These are phyloP conservation scores for Eonycteris spelaea DNA, from an alignment of 2,113 vertebrate genomes.

Conservation along the genomic window DNA sequence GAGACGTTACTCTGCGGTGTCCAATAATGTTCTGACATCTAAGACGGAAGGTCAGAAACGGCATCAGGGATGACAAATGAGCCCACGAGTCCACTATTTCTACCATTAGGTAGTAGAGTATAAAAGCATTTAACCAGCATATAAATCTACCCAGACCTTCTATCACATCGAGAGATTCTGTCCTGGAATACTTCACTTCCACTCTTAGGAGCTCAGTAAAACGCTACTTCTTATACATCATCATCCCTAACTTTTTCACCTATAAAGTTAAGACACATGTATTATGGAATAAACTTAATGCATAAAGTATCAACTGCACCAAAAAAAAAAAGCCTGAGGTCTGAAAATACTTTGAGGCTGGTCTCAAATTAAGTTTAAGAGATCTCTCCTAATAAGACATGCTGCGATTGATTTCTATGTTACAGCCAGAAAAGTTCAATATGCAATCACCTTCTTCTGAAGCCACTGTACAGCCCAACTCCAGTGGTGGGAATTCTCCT, in stretches of 20 bases:
- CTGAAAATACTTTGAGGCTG: background rate
- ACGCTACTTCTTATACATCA: background rate
- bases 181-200: background rate
- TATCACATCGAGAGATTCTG: background rate
- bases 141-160: background rate
- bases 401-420: background rate
- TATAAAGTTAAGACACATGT: background rate
- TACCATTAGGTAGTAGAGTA: background rate
- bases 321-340: background rate
- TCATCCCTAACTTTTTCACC: background rate
- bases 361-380: background rate
- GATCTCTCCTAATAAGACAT: too few relatives aligned
- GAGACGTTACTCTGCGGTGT: conserved; percentile 98
- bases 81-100: background rate
- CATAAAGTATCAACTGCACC: background rate
- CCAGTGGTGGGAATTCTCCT: conserved; percentile 97
- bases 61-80: background rate
- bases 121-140: background rate
- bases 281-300: background rate
- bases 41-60: conserved; percentile 59
- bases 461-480: conserved; percentile 99
- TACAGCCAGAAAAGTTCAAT: background rate
- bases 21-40: conserved; percentile 99
- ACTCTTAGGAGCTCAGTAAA: background rate
- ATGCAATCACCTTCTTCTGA: conserved; percentile 91